Evolutionary conservation across 2,113 vertebrate genomes (phyloP).

Genomic region (Chaetodon trifascialis): DNA sequence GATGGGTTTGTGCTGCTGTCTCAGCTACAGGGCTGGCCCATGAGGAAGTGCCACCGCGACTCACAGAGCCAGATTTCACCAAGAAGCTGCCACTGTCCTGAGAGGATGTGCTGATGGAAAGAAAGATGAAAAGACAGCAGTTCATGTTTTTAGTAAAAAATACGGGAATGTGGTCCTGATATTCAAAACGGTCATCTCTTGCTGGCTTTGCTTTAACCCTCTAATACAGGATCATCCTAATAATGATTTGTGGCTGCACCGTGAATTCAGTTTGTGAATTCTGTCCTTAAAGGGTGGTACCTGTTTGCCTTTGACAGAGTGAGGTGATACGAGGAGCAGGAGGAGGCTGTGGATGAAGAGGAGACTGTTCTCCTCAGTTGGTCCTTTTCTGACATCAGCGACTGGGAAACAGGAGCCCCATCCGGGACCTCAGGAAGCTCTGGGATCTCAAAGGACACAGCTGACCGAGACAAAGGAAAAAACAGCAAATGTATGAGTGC

Average conservation of each 20-base stretch:
- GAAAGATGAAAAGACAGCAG: background rate
- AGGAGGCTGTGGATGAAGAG: slow-evolving; percentile 57
- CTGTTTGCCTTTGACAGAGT: slow-evolving; percentile 76
- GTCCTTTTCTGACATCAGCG: slow-evolving; percentile 43
- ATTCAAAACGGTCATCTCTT: background rate
- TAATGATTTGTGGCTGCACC: background rate
- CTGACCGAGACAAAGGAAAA: slow-evolving; percentile 59
- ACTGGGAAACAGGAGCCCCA: slow-evolving; percentile 6
- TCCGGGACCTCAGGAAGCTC: slow-evolving; percentile 53
- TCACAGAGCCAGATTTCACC: slow-evolving; percentile 62
- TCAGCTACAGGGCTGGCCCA: slow-evolving; percentile 62
- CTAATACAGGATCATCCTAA: background rate
- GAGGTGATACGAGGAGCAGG: slow-evolving; percentile 60
- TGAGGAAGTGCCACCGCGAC: slow-evolving; percentile 61
- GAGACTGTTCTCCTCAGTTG: slow-evolving; percentile 47
- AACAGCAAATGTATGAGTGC: background rate
- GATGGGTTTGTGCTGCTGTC: background rate
- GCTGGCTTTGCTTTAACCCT: background rate
- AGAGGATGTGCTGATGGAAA: slow-evolving; percentile 66
- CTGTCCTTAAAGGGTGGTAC: slow-evolving; percentile 41
- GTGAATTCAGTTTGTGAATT: background rate
- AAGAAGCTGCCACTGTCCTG: slow-evolving; percentile 56
- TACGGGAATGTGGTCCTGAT: background rate
- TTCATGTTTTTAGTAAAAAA: background rate
- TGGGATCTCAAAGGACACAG: slow-evolving; percentile 80